phyloP scores from a whole-genome alignment of 2,888 invertebrate genomes.

The Arge pagana region DNA sequence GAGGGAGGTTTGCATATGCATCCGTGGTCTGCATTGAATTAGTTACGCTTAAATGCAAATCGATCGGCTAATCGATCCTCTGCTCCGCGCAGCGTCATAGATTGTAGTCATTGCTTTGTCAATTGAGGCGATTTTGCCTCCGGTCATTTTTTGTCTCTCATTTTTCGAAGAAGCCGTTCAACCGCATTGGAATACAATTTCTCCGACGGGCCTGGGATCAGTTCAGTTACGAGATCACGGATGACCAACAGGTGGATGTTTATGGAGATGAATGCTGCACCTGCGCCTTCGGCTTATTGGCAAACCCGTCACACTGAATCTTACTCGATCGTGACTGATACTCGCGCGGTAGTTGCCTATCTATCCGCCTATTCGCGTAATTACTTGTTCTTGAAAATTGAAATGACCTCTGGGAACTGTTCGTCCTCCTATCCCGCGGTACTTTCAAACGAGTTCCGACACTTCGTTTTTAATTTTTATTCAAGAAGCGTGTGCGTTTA shows the following conservation, averaged over 20 bases:
- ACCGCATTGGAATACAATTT: constrained; percentile 12
- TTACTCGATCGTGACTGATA: constrained; percentile 35
- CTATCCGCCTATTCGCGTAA: constrained; percentile 29
- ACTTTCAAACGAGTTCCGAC: no score
- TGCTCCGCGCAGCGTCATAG: constrained; percentile 13
- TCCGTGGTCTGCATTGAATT: constrained; percentile 47
- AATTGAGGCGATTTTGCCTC: constrained; percentile 6
- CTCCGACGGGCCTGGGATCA: neutral
- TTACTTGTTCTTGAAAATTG: constrained; percentile 31
- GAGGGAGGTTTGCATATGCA: constrained; percentile 45
- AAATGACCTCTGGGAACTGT: constrained; percentile 21
- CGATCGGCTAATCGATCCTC: constrained; percentile 49
- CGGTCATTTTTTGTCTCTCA: neutral
- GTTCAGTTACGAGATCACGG: constrained; percentile 11
- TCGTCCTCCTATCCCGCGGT: no score
- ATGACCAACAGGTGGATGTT: constrained; percentile 21
- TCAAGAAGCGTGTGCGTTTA: no score
- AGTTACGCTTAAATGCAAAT: constrained; percentile 58
- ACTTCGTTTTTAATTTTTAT: no score
- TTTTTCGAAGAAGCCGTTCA: neutral
- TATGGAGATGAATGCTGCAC: constrained; percentile 22
- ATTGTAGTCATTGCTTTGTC: constrained; percentile 9
- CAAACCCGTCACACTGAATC: constrained; percentile 37
- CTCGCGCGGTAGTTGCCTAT: constrained; percentile 27
- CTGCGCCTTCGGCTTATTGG: constrained; percentile 30